Evolutionary conservation across 2,113 vertebrate genomes (phyloP).

Genomic region (Chunga burmeisteri): DNA sequence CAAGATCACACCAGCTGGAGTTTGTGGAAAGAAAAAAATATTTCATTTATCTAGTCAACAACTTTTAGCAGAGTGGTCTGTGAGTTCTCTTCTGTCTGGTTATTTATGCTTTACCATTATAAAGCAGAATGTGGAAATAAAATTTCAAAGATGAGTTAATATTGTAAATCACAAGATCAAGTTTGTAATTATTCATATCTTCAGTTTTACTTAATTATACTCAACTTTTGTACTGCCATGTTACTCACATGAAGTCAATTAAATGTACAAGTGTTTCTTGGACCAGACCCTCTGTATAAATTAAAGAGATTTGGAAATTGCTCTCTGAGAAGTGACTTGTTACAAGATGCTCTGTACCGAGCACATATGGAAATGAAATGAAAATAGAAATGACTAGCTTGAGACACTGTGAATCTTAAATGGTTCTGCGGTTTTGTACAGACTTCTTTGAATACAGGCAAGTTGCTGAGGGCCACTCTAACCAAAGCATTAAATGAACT

Average conservation of each 20-base stretch:
- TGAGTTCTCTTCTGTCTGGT: neutral
- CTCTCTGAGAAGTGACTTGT: slow-evolving; percentile 5
- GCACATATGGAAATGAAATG: slow-evolving; percentile 50
- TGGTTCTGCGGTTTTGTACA: neutral
- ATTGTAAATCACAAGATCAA: neutral
- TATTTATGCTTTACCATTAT: slow-evolving; percentile 9
- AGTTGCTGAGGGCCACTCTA: neutral
- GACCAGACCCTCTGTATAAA: slow-evolving; percentile 26
- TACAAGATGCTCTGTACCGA: slow-evolving; percentile 21
- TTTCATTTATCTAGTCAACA: slow-evolving; percentile 60
- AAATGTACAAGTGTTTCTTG: slow-evolving; percentile 37
- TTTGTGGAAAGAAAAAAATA: slow-evolving; percentile 44
- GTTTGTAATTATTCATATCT: slow-evolving; percentile 31
- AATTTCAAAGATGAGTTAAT: slow-evolving; percentile 30
- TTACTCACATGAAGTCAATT: slow-evolving; percentile 42
- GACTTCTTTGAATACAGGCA: neutral
- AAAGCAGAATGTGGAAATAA: slow-evolving; percentile 23
- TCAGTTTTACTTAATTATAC: slow-evolving; percentile 25
- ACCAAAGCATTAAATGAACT: neutral
- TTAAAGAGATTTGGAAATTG: slow-evolving; percentile 16
- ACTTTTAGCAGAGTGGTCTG: slow-evolving; percentile 38
- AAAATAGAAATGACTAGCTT: slow-evolving; percentile 17
- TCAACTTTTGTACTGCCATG: slow-evolving; percentile 12
- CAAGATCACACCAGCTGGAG: slow-evolving; percentile 68
- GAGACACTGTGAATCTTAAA: neutral